Base-by-base conservation (phyloP, 2,888 invertebrate species). In the Argynnis bischoffii region DNA sequence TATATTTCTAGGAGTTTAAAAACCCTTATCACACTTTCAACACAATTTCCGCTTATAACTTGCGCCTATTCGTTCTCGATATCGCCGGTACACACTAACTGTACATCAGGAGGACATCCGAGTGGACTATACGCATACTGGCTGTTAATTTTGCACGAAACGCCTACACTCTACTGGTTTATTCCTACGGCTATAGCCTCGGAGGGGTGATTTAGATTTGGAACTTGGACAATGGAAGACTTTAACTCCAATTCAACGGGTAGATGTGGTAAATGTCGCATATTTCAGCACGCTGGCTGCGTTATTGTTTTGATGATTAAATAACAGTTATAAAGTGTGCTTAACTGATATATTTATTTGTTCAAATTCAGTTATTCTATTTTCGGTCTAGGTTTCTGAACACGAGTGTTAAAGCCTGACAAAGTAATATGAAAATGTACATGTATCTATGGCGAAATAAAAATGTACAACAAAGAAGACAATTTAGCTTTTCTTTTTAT, bases 61-160 rank as follows among this genome's bases (percentile, higher is more conserved):
- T 72, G 50, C 6, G 5, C 74, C 74, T 60, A 31, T 26, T 55
- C 53, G 51, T 67, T 67, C 57, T 70, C 69, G 65, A 79, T 80
- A 79, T 80, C 78, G 75, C 76, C 76, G 77, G 72, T 75, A 80
- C 80, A 79, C 84, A 83, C 80, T 81, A 79, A 81, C 81, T 77
- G 78, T 84, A 80, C 77, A 78, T 86, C 83, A 85, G 79, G 68
- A 64, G 73, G 70, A 73, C 72, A 65, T 71, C 68, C 67, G 71
- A 69, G 74, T 64, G 66, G 70, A 72, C 76, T 66, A 70, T 71
- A 72, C 73, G 75, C 78, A 75, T 71, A 73, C 77, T 76, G 77
- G 81, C 81, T 86, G 86, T 86, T 86, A 85, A 86, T 86, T 81
- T 82, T 80, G 85, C 80, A 83, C 81, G 81, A 77, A 81, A 79